Evolutionary conservation across 2,113 vertebrate species (phyloP).

Genomic region (Chloroceryle aenea): DNA sequence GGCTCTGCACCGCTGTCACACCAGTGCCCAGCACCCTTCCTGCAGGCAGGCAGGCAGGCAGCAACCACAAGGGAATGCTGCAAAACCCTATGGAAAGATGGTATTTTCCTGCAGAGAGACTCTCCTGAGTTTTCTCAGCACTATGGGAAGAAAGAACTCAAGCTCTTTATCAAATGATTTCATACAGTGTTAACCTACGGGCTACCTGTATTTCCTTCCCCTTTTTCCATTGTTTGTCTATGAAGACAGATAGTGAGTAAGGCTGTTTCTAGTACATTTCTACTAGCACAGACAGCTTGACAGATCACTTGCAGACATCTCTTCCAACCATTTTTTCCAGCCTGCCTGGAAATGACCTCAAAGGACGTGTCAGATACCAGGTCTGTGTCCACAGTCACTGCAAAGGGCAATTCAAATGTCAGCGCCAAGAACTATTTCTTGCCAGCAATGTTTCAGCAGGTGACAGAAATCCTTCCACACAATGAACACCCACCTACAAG

Average conservation of each 20-base stretch:
- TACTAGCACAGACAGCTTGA: background rate
- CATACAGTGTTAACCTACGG: background rate
- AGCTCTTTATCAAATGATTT: background rate
- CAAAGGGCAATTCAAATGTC: background rate
- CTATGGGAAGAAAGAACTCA: background rate
- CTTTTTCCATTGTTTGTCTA: background rate
- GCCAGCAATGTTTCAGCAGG: background rate
- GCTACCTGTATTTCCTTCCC: background rate
- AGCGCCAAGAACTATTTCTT: background rate
- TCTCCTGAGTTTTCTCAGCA: background rate
- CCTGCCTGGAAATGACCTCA: background rate
- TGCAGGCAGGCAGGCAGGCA: background rate
- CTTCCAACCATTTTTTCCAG: background rate
- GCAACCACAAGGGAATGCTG: background rate
- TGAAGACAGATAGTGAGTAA: background rate
- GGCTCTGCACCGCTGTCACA: background rate
- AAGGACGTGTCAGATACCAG: background rate
- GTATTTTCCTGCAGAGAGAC: background rate
- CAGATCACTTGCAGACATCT: background rate
- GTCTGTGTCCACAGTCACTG: background rate
- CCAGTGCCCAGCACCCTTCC: background rate
- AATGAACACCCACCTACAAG: background rate
- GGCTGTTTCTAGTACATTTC: background rate
- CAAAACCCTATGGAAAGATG: background rate
- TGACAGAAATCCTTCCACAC: background rate